Evolutionary conservation across 2,888 invertebrate species (phyloP).

Genomic region (Alsophila aescularia): DNA sequence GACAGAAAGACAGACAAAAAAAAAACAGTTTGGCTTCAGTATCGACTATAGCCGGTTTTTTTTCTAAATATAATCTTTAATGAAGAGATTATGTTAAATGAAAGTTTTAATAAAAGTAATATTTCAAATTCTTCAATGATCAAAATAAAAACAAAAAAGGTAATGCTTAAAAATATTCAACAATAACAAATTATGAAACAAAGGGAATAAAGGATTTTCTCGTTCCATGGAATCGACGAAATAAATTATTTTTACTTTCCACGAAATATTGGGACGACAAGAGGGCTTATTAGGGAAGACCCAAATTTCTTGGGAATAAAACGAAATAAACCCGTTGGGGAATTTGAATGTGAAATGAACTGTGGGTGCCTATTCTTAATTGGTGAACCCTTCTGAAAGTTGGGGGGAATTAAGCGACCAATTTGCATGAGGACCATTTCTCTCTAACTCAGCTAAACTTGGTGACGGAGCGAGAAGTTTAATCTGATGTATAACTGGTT

Average conservation of each 20-base stretch:
- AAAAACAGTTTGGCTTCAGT: too few species aligned
- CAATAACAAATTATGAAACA: slow-evolving; percentile 10
- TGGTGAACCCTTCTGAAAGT: slow-evolving; percentile 67
- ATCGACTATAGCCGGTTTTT: too few species aligned
- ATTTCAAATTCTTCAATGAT: not conserved
- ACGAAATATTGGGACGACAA: slow-evolving; percentile 19
- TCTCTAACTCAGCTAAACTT: slow-evolving; percentile 16
- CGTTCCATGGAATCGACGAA: slow-evolving; percentile 2
- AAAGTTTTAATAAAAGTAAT: too few species aligned
- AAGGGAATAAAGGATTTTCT: slow-evolving; percentile 9
- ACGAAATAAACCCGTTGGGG: slow-evolving; percentile 39
- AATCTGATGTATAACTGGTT: not conserved
- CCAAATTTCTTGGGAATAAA: slow-evolving; percentile 26
- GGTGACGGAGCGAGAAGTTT: slow-evolving; percentile 2
- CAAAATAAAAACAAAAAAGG: not conserved
- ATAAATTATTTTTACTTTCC: slow-evolving; percentile 4
- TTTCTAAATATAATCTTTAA: too few species aligned
- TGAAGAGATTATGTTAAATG: too few species aligned
- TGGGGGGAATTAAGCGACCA: slow-evolving; percentile 62
- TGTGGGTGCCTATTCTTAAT: slow-evolving; percentile 65
- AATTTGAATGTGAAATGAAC: slow-evolving; percentile 72
- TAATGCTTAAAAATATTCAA: not conserved
- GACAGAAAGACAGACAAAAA: too few species aligned
- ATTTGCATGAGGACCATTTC: slow-evolving; percentile 64
- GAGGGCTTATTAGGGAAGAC: slow-evolving; percentile 20